Percentiles rank a stretch among this genome's conserved stretches.
phyloP scores from a whole-genome alignment of 2,888 invertebrate genomes.

The Drosophila barbarae region DNA sequence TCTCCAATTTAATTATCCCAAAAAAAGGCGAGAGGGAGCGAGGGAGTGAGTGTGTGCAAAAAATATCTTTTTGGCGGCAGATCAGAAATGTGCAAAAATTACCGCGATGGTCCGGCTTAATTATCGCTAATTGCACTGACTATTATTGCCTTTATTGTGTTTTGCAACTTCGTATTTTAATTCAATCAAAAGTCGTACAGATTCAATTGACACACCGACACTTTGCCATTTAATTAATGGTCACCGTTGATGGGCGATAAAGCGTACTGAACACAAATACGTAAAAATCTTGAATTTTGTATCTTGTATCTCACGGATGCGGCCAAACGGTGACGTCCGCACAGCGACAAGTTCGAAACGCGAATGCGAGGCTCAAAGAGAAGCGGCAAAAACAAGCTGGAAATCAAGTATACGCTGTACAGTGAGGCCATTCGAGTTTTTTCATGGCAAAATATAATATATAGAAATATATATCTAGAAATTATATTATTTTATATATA shows the following conservation, averaged over 20 bases:
- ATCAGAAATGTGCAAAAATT: constrained; percentile 35
- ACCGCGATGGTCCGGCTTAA: constrained; percentile 52
- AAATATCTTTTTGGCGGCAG: constrained; percentile 37
- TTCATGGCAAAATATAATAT: too few relatives aligned
- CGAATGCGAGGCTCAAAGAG: constrained; percentile 44
- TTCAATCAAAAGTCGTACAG: constrained; percentile 53
- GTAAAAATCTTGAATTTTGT: constrained; percentile 19
- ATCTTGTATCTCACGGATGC: constrained; percentile 11
- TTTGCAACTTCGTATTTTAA: constrained; percentile 34
- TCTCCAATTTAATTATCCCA: constrained; percentile 39
- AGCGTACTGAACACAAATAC: constrained; percentile 28
- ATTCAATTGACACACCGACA: constrained; percentile 53
- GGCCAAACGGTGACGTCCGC: constrained; percentile 29
- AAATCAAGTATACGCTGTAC: constrained; percentile 2
- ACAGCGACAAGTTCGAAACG: constrained; percentile 55
- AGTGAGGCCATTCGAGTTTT: background rate
- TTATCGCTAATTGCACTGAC: constrained; percentile 47
- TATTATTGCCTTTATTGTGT: constrained; percentile 23
- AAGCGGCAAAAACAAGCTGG: constrained; percentile 1
- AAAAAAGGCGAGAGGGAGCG: background rate
- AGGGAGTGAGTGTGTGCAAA: constrained; percentile 9
- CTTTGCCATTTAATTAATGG: constrained; percentile 52
- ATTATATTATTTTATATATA: too few relatives aligned
- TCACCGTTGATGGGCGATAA: constrained; percentile 33
- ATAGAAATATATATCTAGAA: too few relatives aligned